phyloP scores from a whole-genome alignment of 2,888 invertebrate species.

The Brachyptera risi region DNA sequence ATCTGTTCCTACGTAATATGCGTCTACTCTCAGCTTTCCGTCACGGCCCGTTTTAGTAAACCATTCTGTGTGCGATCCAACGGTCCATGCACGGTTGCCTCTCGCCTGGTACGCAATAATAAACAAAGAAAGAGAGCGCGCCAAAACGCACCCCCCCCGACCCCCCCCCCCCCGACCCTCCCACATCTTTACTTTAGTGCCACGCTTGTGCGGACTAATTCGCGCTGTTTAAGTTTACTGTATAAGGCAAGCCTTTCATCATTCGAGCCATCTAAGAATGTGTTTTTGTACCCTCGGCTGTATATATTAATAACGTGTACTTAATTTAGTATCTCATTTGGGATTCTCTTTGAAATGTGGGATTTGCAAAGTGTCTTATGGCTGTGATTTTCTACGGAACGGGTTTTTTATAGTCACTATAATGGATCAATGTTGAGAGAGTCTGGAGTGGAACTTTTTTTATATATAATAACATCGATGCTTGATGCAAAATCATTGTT shows the following conservation, averaged over 20 bases:
- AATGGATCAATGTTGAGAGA: no score
- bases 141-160: background rate
- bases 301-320: constrained; percentile 5
- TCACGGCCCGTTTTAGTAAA: background rate
- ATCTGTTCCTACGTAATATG: no score
- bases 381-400: no score
- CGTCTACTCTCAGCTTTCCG: background rate
- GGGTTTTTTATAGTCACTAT: no score
- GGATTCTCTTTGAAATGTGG: no score
- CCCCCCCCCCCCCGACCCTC: background rate
- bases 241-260: background rate
- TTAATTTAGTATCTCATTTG: constrained; percentile 1
- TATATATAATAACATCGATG: no score
- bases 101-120: background rate
- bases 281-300: background rate
- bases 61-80: background rate
- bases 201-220: constrained; percentile 4
- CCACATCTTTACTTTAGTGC: constrained; percentile 1
- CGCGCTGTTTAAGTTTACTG: no score
- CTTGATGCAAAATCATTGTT: no score
- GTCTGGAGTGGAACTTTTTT: no score
- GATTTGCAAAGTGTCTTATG: no score
- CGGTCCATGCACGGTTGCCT: background rate
- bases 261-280: no score
- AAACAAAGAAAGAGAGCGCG: constrained; percentile 8